phyloP scores from a whole-genome alignment of 2,888 invertebrate species.

The Oscheius sp. region DNA sequence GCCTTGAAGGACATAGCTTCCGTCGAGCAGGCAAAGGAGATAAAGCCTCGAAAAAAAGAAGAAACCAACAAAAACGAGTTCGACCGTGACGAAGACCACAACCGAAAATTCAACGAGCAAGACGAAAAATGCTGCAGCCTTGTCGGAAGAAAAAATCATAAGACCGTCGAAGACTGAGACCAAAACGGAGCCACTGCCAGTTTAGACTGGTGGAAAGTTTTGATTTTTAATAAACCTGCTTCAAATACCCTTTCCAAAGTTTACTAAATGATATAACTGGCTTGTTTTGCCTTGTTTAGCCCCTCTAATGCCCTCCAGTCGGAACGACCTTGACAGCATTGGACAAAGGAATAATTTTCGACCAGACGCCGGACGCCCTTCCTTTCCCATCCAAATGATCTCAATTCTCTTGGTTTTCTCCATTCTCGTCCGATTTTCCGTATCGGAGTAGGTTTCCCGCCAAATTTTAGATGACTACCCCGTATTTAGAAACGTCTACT shows the following conservation, averaged over 20 bases:
- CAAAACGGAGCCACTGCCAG: no score
- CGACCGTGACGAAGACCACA: background rate
- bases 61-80: background rate
- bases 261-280: background rate
- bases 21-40: background rate
- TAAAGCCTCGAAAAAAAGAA: background rate
- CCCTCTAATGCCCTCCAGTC: no score
- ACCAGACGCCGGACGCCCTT: constrained; percentile 28
- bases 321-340: background rate
- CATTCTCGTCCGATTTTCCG: background rate
- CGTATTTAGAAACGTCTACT: constrained; percentile 68
- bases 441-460: constrained; percentile 33
- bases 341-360: constrained; percentile 38
- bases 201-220: background rate
- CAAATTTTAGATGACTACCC: background rate
- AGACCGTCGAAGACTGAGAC: background rate
- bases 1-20: background rate
- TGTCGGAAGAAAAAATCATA: background rate
- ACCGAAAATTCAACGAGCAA: background rate
- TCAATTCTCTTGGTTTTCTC: constrained; percentile 22
- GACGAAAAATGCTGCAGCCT: background rate
- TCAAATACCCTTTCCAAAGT: background rate
- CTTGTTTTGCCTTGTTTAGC: no score
- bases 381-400: constrained; percentile 16
- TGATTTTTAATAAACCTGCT: background rate